These are phyloP conservation scores for Noctua fimbriata DNA, from an alignment of 2,888 invertebrate genomes.

Conservation along the genomic window DNA sequence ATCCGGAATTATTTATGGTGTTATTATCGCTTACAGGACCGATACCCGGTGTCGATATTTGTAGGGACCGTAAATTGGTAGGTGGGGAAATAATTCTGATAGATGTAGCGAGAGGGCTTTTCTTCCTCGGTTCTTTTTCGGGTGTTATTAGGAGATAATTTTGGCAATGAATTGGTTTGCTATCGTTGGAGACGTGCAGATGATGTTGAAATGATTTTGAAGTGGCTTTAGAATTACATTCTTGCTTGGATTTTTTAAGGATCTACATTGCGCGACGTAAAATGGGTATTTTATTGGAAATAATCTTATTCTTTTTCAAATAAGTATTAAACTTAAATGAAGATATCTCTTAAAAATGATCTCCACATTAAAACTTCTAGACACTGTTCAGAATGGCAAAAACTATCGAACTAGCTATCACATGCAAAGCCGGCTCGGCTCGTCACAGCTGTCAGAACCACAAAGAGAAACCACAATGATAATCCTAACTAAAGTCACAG, in stretches of 20 bases:
- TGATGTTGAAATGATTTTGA: not conserved
- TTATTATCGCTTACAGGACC: conserved; percentile 58
- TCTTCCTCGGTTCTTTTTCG: conserved; percentile 15
- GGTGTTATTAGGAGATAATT: conserved; percentile 12
- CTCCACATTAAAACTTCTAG: not conserved
- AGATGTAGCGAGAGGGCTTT: conserved; percentile 34
- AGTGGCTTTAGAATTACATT: not conserved
- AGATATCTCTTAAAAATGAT: not conserved
- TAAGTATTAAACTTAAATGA: not conserved
- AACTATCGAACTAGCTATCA: not conserved
- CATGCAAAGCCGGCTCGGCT: not conserved
- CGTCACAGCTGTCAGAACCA: conserved; percentile 33
- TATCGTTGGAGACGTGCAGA: not conserved
- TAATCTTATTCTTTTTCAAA: not conserved
- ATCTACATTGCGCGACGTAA: not conserved
- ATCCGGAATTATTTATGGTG: conserved; percentile 63
- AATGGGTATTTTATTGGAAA: not conserved
- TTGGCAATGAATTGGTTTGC: not conserved
- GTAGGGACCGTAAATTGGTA: conserved; percentile 39
- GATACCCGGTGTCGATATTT: conserved; percentile 47
- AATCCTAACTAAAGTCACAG: conserved; percentile 23
- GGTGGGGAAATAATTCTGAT: conserved; percentile 52
- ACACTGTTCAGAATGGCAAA: not conserved
- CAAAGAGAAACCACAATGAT: conserved; percentile 20
- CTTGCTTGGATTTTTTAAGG: not conserved